Conservation (phyloP, 2,797 vertebrate genomes). For the Ara ararauna region DNA sequence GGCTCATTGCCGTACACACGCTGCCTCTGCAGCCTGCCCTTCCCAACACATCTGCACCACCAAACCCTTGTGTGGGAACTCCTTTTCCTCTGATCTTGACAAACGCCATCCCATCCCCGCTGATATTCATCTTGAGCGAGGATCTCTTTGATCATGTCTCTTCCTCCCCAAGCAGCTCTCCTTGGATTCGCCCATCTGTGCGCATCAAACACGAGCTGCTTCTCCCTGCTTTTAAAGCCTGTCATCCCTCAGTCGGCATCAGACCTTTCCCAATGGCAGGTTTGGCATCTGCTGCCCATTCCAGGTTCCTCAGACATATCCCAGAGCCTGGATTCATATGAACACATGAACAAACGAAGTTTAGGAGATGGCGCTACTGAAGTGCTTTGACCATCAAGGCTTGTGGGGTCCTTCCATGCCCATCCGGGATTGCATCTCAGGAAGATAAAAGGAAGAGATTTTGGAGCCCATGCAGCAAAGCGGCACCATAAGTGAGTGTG, state of each 20-base stretch:
- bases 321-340: not conserved
- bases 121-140: not conserved
- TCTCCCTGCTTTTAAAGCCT: not conserved
- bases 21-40: not conserved
- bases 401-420: not conserved
- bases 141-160: not conserved
- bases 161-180: not conserved
- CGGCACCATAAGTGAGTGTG: not conserved
- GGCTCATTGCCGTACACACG: not conserved
- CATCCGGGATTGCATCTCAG: not conserved
- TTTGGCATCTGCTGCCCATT: constrained; percentile 24
- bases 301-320: not conserved
- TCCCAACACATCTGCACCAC: not conserved
- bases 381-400: not conserved
- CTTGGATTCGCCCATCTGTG: not conserved
- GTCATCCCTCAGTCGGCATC: not conserved
- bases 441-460: not conserved
- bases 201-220: not conserved
- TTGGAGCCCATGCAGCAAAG: not conserved
- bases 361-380: not conserved
- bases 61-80: not conserved
- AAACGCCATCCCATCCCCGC: not conserved
- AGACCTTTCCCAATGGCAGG: not conserved
- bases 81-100: not conserved
- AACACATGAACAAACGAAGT: not conserved